A percentile compares a stretch with the other conserved stretches of the same genome.
These are phyloP conservation scores for Platysteira castanea DNA, from an alignment of 2,113 vertebrate species.

Conservation along the genomic window DNA sequence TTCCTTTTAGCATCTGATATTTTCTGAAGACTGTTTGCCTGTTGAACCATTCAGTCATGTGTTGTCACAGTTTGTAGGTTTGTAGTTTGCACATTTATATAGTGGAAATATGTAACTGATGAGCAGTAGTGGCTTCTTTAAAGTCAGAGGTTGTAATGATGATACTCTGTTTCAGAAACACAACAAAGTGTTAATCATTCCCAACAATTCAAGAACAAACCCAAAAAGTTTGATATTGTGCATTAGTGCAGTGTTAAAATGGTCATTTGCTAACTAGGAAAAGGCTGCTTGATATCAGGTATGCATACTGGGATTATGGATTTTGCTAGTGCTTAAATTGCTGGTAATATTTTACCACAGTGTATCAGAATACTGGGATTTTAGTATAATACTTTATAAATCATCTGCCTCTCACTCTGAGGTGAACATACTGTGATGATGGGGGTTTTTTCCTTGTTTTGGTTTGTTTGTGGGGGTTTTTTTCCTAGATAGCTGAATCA, in stretches of 20 bases:
- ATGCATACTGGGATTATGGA: neutral
- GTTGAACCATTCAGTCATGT: neutral
- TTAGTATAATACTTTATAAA: neutral
- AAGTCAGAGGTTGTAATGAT: neutral
- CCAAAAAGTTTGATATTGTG: neutral
- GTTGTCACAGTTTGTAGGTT: neutral
- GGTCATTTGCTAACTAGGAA: neutral
- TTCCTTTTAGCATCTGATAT: neutral
- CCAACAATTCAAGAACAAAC: neutral
- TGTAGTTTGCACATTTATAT: neutral
- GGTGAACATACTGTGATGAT: neutral
- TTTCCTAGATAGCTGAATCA: neutral
- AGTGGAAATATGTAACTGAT: neutral
- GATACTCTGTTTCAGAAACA: neutral
- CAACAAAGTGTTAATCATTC: neutral
- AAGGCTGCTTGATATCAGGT: neutral
- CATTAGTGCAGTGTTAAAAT: neutral
- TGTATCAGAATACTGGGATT: neutral
- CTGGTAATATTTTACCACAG: neutral
- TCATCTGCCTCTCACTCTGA: neutral
- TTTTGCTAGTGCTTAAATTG: neutral
- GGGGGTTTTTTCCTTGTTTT: neutral
- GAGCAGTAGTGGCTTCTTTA: neutral
- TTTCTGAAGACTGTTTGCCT: neutral
- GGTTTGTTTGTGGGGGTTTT: neutral